phyloP scores from a whole-genome alignment of 2,888 invertebrate species.

The Cantharis rustica region DNA sequence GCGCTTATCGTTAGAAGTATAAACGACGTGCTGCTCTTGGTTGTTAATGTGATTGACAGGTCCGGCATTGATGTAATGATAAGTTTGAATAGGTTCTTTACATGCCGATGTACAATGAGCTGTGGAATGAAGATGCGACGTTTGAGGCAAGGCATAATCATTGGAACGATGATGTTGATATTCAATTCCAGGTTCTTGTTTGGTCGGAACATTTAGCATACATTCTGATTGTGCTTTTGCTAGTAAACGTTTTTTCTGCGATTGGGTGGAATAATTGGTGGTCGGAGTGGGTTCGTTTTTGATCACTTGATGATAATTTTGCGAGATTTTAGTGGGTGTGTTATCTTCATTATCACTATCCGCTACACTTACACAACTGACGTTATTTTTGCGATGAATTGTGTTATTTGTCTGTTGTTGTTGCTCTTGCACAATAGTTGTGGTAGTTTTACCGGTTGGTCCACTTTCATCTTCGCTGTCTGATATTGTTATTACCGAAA shows the following conservation, averaged over 20 bases:
- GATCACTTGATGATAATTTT: slow-evolving; percentile 50
- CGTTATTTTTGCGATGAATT: slow-evolving; percentile 70
- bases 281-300: slow-evolving; percentile 59
- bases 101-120: slow-evolving; percentile 55
- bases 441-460: slow-evolving; percentile 52
- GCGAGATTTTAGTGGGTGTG: slow-evolving; percentile 56
- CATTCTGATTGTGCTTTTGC: slow-evolving; percentile 85
- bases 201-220: slow-evolving; percentile 64
- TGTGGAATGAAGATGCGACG: slow-evolving; percentile 33
- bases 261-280: slow-evolving; percentile 56
- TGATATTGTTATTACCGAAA: slow-evolving; percentile 93
- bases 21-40: slow-evolving; percentile 44
- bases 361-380: slow-evolving; percentile 78
- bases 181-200: slow-evolving; percentile 64
- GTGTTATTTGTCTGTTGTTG: slow-evolving; percentile 52
- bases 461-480: slow-evolving; percentile 87
- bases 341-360: slow-evolving; percentile 75
- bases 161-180: slow-evolving; percentile 55
- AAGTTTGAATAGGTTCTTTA: slow-evolving; percentile 57
- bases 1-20: slow-evolving; percentile 59
- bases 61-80: slow-evolving; percentile 57
- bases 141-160: slow-evolving; percentile 41
- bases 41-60: slow-evolving; percentile 49
- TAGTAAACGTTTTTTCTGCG: slow-evolving; percentile 86
- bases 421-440: slow-evolving; percentile 53